phyloP scores from a whole-genome alignment of 2,797 vertebrate species.

The Anolis apletophallus region DNA sequence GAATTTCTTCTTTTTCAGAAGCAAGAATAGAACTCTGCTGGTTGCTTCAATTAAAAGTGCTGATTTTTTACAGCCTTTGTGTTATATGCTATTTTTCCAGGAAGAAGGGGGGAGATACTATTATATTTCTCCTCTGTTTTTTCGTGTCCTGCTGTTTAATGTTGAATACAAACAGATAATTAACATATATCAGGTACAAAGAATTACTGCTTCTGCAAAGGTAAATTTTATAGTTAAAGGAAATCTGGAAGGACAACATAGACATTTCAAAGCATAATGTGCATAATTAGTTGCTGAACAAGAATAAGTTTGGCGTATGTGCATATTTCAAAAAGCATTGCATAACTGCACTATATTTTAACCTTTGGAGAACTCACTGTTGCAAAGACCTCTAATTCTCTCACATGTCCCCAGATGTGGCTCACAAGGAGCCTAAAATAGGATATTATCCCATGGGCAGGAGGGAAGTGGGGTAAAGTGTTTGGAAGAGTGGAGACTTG shows the following conservation, averaged over 20 bases:
- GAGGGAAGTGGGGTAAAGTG: too few relatives aligned
- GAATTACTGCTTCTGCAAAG: slow-evolving; percentile 35
- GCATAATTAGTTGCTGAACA: neutral
- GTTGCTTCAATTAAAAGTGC: neutral
- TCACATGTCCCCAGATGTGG: neutral
- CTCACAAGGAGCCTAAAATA: neutral
- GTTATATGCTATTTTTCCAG: slow-evolving; percentile 28
- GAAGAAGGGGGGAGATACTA: neutral
- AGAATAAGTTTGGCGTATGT: neutral
- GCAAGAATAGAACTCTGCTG: slow-evolving; percentile 43
- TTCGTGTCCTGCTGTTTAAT: slow-evolving; percentile 23
- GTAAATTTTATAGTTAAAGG: slow-evolving; percentile 28
- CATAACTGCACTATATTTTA: neutral
- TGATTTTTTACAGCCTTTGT: slow-evolving; percentile 30
- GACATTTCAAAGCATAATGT: slow-evolving; percentile 22
- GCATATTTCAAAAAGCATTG: neutral
- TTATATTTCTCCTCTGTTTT: slow-evolving; percentile 45
- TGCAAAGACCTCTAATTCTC: neutral
- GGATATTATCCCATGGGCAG: too few relatives aligned
- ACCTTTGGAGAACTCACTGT: neutral
- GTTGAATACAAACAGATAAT: slow-evolving; percentile 34
- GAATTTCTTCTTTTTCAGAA: slow-evolving; percentile 37
- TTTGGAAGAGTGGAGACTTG: too few relatives aligned
- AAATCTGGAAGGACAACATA: slow-evolving; percentile 35
- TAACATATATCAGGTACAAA: slow-evolving; percentile 46